Percentiles rank a stretch among this genome's conserved stretches.
Conservation (phyloP, 1,140 invertebrate species). For the Plectrocnemia conspersa region DNA sequence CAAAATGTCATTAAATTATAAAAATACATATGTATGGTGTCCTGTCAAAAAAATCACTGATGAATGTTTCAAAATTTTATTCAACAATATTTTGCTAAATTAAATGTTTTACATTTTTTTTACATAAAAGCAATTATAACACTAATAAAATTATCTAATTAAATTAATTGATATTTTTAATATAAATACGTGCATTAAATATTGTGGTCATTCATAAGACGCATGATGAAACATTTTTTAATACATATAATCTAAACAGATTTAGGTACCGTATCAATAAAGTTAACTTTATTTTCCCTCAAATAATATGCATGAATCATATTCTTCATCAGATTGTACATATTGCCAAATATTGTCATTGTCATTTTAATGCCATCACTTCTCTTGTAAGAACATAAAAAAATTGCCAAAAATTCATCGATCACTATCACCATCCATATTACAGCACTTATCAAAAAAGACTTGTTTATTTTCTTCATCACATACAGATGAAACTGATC, state of each 20-base stretch:
- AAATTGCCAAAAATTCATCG: constrained; percentile 43
- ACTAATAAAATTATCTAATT: not conserved
- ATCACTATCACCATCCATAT: constrained; percentile 49
- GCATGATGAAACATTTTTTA: not conserved
- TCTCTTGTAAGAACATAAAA: constrained; percentile 44
- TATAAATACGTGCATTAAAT: not conserved
- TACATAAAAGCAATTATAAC: not conserved
- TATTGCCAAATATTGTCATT: constrained; percentile 44
- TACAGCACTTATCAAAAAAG: constrained; percentile 44
- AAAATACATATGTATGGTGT: too few relatives aligned
- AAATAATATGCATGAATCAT: constrained; percentile 47
- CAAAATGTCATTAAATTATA: too few relatives aligned
- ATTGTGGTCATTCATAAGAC: not conserved
- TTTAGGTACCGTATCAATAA: constrained; percentile 36
- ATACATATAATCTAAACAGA: not conserved
- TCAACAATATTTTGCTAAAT: not conserved
- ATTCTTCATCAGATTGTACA: constrained; percentile 46
- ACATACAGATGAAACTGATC: constrained; percentile 25
- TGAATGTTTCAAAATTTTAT: not conserved
- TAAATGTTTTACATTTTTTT: not conserved
- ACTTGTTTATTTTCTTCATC: constrained; percentile 43
- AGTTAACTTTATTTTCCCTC: constrained; percentile 38
- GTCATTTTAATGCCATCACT: constrained; percentile 40
- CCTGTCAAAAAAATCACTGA: too few relatives aligned
- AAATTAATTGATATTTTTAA: not conserved